phyloP scores from a whole-genome alignment of 2,888 invertebrate genomes.

The Heliconius erato region DNA sequence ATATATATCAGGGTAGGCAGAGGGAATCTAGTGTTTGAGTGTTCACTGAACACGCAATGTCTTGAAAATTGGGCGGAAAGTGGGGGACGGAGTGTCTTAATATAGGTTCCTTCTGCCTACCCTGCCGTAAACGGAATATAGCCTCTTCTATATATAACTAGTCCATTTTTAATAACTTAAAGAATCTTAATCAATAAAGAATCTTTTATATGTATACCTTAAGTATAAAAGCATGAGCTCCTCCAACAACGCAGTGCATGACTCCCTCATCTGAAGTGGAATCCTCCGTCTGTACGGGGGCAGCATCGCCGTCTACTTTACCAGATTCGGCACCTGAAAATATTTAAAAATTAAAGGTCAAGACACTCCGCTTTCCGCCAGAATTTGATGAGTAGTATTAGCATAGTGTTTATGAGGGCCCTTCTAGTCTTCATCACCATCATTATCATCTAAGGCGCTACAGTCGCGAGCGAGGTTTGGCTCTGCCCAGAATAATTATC shows the following conservation, averaged over 20 bases:
- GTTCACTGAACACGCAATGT: too few relatives aligned
- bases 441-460: too few relatives aligned
- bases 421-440: background rate
- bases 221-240: slow-evolving; percentile 81
- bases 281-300: slow-evolving; percentile 46
- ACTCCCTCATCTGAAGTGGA: slow-evolving; percentile 40
- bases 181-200: too few relatives aligned
- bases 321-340: slow-evolving; percentile 51
- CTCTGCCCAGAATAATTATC: too few relatives aligned
- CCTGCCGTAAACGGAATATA: background rate
- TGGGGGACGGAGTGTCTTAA: background rate
- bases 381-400: background rate
- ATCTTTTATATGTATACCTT: slow-evolving; percentile 59
- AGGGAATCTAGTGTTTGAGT: too few relatives aligned
- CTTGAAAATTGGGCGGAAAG: background rate
- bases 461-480: too few relatives aligned
- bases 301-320: slow-evolving; percentile 49
- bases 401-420: background rate
- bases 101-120: background rate
- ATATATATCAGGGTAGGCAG: too few relatives aligned
- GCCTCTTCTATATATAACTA: too few relatives aligned
- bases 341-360: background rate
- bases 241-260: slow-evolving; percentile 74
- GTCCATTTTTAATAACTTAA: too few relatives aligned
- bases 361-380: background rate